Base-by-base conservation (phyloP, 2,888 invertebrate genomes). In the Oligia fasciuncula region DNA sequence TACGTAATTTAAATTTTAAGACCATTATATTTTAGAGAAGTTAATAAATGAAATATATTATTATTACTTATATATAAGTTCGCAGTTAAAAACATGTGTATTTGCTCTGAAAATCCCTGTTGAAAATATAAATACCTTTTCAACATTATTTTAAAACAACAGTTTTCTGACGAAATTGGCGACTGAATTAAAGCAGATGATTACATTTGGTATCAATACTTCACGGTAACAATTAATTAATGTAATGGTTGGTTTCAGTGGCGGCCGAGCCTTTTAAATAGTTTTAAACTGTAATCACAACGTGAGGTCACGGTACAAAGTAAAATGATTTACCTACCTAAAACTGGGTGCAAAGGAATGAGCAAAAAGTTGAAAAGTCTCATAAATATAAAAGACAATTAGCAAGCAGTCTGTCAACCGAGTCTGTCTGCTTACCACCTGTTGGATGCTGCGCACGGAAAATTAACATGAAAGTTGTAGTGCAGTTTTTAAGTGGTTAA, bases 321-420 rank as follows among this genome's bases (percentile, higher is more conserved):
- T 88, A 88, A 92, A 91, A 88, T 89, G 81, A 84, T 65, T 40
- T 88, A 90, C 19, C 5, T 51, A 17, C 40, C 19, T 89, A 89
- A 57, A 88, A 81, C 75, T 77, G 88, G 87, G 11, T 68, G 62
- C 40, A 66, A 90, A 88, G 81, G 81, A 67, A 81, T 75, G 77
- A 88, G 86, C 86, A 91, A 90, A 92, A 92, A 91, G 75, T 67
- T 68, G 87, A 85, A 85, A 83, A 89, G 83, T 87, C 92, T 93
- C 93, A 93, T 94, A 94, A 94, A 95, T 94, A 93, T 93, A 91
- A 93, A 93, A 91, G 91, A 91, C 93, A 93, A 93, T 94, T 93
- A 94, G 82, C 72, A 77, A 75, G 85, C 85, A 82, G 87, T 87
- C 89, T 84, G 90, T 88, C 90, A n/a, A n/a, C n/a, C n/a, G n/a